Percentiles rank a stretch among this genome's conserved stretches.
phyloP scores from a whole-genome alignment of 2,113 vertebrate genomes.

The Nothoprocta pentlandii region DNA sequence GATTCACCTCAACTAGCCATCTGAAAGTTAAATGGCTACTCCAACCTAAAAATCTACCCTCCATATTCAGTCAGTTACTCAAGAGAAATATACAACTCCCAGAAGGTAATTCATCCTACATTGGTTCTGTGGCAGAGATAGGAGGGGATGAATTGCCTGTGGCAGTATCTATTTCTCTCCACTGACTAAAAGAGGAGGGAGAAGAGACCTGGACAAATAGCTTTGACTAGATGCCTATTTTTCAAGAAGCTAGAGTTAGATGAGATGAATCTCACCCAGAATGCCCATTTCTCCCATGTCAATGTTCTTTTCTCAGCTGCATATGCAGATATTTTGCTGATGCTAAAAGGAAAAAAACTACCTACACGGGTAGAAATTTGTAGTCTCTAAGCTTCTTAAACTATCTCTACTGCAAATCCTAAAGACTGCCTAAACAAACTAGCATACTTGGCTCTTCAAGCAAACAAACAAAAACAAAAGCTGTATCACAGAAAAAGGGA shows the following conservation, averaged over 20 bases:
- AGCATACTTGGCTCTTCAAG: neutral
- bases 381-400: neutral
- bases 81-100: neutral
- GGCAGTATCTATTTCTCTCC: neutral
- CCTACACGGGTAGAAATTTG: neutral
- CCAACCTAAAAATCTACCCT: neutral
- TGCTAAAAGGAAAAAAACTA: neutral
- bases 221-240: neutral
- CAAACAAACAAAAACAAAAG: neutral
- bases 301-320: neutral
- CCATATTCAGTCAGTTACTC: neutral
- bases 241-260: neutral
- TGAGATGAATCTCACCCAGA: neutral
- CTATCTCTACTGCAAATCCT: neutral
- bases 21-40: neutral
- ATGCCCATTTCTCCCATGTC: neutral
- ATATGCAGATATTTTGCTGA: neutral
- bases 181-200: neutral
- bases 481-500: neutral
- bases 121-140: neutral
- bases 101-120: neutral
- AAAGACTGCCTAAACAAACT: neutral
- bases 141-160: neutral
- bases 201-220: neutral
- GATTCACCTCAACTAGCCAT: neutral